Base-by-base conservation (phyloP, 2,797 vertebrate species). In the Hypotaenidia okinawae region DNA sequence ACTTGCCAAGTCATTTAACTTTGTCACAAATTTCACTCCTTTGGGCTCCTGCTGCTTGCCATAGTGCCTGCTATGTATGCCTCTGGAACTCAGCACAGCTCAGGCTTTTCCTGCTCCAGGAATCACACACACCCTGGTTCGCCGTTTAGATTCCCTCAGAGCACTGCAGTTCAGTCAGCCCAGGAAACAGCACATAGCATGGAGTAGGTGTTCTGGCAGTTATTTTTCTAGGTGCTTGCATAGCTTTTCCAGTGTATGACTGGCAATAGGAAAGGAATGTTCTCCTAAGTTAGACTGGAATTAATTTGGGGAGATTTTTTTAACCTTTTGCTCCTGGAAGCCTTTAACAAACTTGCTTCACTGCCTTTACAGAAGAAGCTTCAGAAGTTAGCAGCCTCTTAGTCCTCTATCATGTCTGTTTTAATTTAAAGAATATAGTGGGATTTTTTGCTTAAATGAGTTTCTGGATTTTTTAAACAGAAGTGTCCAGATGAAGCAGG, bases 101-200 rank as follows among this genome's bases (percentile, higher is more conserved):
- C 75, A 16, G 32, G 14, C 59, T 54, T 54, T 16, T 19, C 33
- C 79, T 67, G 24, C 28, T 35, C 28, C 25, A 11, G 9, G 51
- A 59, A 55, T 6, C 32, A 25, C 58, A 8, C 39, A 21, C 3
- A 2, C 6, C 10, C n/a, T 5, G 3, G 35, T n/a, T 30, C 1
- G 0, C 30, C 61, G 19, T 8, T 62, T 1, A 8, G 21, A 33
- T 47, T 62, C 66, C 59, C n/a, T 62, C 30, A 10, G 33, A 24
- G 23, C 37, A 10, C 7, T 41, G 22, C 14, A 10, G 32, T 18
- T 51, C 1, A 7, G 9, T 24, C 62, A 66, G 18, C 35, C n/a
- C 39, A 25, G 62, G 47, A 35, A 27, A 57, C 0, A 5, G 25
- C 49, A 33, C 39, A 8, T 14, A 47, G 39, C 10, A 3, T 5